Evolutionary conservation across 2,888 invertebrate genomes (phyloP).

Genomic region (Melanchra persicariae): DNA sequence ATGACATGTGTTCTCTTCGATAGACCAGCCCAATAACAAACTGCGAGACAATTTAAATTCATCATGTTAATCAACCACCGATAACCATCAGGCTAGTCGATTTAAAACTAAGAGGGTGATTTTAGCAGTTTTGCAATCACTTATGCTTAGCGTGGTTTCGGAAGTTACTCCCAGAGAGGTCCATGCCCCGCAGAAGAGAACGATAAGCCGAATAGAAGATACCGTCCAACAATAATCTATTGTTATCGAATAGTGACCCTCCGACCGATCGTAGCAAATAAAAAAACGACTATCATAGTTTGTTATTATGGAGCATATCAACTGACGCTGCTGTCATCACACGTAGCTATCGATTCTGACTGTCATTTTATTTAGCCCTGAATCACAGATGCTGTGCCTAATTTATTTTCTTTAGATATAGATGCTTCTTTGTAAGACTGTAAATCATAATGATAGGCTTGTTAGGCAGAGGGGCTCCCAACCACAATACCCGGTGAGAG

Average conservation of each 20-base stretch:
- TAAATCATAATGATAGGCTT: neutral
- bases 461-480: too few relatives aligned
- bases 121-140: neutral
- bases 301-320: slow-evolving; percentile 20
- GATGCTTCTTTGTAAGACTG: neutral
- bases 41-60: neutral
- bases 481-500: too few relatives aligned
- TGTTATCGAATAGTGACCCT: slow-evolving; percentile 10
- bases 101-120: neutral
- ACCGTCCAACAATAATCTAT: neutral
- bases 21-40: neutral
- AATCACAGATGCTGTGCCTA: neutral
- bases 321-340: slow-evolving; percentile 2
- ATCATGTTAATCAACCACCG: too few relatives aligned
- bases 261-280: slow-evolving; percentile 9
- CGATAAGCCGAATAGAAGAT: slow-evolving; percentile 6
- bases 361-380: neutral
- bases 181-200: neutral
- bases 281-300: slow-evolving; percentile 12
- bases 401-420: neutral
- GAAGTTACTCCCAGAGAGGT: neutral
- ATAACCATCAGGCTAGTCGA: neutral
- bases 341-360: neutral
- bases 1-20: neutral
- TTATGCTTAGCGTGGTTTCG: neutral